phyloP scores from a whole-genome alignment of 2,113 vertebrate genomes.

The Ictalurus furcatus region DNA sequence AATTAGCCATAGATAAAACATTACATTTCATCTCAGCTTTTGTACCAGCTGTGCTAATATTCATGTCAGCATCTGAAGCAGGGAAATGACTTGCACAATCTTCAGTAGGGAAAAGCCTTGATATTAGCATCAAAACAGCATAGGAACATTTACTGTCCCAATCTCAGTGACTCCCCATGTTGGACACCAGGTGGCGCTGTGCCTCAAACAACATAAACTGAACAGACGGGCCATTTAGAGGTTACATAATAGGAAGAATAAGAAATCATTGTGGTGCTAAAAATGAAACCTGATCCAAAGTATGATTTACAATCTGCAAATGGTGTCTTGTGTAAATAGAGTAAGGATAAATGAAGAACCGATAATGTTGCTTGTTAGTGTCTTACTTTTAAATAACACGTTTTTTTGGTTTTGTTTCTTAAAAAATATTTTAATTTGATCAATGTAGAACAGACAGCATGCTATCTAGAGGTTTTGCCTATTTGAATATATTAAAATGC shows the following conservation, averaged over 20 bases:
- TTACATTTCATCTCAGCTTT: background rate
- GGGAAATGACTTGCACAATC: background rate
- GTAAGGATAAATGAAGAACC: background rate
- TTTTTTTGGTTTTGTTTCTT: no score
- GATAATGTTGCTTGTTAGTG: background rate
- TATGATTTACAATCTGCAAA: constrained; percentile 1
- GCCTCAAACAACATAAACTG: background rate
- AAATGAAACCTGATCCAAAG: constrained; percentile 14
- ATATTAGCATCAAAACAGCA: background rate
- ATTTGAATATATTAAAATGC: constrained; percentile 26
- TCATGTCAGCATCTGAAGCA: background rate
- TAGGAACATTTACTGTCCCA: background rate
- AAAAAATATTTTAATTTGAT: background rate
- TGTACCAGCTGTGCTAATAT: background rate
- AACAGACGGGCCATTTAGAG: background rate
- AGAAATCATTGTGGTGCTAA: constrained; percentile 11
- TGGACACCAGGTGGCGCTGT: constrained; percentile 35
- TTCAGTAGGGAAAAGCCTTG: background rate
- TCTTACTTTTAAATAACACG: background rate
- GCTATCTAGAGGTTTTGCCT: constrained; percentile 7
- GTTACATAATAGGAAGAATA: constrained; percentile 12
- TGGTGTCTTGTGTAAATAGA: background rate
- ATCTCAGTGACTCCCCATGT: background rate
- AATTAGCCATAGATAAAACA: background rate
- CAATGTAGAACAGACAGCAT: background rate